Conservation (phyloP, 2,888 invertebrate genomes). For the Aplocera efformata region DNA sequence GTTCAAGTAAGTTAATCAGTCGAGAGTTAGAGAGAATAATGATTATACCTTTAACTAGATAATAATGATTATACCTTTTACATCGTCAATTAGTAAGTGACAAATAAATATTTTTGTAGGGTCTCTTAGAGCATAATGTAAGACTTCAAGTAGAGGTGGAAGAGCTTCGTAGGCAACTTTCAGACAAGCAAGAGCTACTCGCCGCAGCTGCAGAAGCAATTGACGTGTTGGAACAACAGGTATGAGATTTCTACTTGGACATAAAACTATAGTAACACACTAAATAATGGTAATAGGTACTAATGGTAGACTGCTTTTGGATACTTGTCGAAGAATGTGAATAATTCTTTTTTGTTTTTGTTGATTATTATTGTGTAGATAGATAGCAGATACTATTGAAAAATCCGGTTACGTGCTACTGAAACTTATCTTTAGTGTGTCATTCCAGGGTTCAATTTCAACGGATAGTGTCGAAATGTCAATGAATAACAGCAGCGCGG, state of each 20-base stretch:
- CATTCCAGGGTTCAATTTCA: slow-evolving; percentile 64
- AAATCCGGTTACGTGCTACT: too few species aligned
- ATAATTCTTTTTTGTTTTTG: too few species aligned
- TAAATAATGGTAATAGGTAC: too few species aligned
- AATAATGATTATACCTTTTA: too few species aligned
- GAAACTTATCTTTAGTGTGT: slow-evolving; percentile 4
- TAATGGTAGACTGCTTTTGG: too few species aligned
- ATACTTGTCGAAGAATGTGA: too few species aligned
- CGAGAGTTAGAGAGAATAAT: too few species aligned
- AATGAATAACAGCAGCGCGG: slow-evolving; percentile 49
- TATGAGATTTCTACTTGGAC: slow-evolving; percentile 20
- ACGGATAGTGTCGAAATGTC: slow-evolving; percentile 64
- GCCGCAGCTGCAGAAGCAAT: slow-evolving; percentile 92
- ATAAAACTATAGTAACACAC: too few species aligned
- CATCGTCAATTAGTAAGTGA: too few species aligned
- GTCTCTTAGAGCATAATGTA: slow-evolving; percentile 71
- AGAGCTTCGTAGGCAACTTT: slow-evolving; percentile 86
- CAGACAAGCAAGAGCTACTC: slow-evolving; percentile 91
- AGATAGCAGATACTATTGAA: too few species aligned
- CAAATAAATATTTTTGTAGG: slow-evolving; percentile 41
- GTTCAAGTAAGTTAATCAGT: slow-evolving; percentile 81
- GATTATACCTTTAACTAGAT: too few species aligned
- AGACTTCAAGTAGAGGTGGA: slow-evolving; percentile 86
- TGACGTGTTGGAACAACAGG: slow-evolving; percentile 85
- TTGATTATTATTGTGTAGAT: too few species aligned